Evolutionary conservation across 2,888 invertebrate species (phyloP).

Genomic region (Urechis unicinctus): DNA sequence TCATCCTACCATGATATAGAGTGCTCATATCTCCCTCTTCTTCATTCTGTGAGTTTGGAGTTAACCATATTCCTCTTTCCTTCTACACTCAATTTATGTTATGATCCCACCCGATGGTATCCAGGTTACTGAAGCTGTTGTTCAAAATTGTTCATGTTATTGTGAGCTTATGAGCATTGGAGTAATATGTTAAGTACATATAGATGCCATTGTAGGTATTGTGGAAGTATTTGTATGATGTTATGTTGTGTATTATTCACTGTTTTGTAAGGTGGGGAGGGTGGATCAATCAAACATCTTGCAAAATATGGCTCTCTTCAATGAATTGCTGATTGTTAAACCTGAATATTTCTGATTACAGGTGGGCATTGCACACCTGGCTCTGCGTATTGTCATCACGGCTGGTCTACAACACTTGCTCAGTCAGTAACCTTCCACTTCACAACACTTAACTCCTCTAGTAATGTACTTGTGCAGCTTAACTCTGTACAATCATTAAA

Average conservation of each 20-base stretch:
- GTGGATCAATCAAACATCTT: not conserved
- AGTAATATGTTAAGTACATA: too few relatives aligned
- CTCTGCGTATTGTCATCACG: conserved; percentile 32
- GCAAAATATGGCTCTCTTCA: not conserved
- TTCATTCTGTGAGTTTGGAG: conserved; percentile 38
- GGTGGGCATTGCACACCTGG: conserved; percentile 46
- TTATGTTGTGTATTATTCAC: not conserved
- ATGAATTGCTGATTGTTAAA: too few relatives aligned
- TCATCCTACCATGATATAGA: conserved; percentile 32
- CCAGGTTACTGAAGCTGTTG: too few relatives aligned
- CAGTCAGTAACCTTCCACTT: conserved; percentile 26
- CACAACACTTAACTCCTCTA: too few relatives aligned
- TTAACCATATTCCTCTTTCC: too few relatives aligned
- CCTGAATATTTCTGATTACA: conserved; percentile 19
- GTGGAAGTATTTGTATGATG: not conserved
- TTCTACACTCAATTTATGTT: too few relatives aligned
- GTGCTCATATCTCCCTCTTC: conserved; percentile 32
- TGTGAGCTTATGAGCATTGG: too few relatives aligned
- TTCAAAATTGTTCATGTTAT: too few relatives aligned
- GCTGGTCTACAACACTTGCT: conserved; percentile 27
- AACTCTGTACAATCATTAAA: not conserved
- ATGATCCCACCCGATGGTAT: too few relatives aligned
- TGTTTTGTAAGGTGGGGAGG: not conserved
- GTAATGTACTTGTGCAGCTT: not conserved
- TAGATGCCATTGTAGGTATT: too few relatives aligned